Conservation (phyloP, 2,888 invertebrate genomes). For the Meghimatium bilineatum region DNA sequence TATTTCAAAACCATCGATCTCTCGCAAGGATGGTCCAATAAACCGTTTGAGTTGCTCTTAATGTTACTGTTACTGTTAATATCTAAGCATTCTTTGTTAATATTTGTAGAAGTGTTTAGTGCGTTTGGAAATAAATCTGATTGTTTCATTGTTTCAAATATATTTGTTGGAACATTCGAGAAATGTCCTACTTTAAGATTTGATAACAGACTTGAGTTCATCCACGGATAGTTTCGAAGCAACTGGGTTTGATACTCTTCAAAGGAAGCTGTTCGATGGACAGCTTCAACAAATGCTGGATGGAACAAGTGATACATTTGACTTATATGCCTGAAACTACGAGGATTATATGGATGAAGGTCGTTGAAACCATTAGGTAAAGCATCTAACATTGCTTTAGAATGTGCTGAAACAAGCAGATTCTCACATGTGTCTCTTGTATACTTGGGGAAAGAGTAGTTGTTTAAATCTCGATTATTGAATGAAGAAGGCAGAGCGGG, state of each 20-base stretch:
- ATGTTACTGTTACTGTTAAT: conserved; percentile 31
- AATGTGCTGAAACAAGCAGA: conserved; percentile 24
- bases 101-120: conserved; percentile 6
- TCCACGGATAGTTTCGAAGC: conserved; percentile 57
- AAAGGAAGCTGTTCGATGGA: conserved; percentile 36
- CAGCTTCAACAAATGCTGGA: conserved; percentile 67
- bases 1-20: not conserved
- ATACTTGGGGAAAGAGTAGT: conserved; percentile 6
- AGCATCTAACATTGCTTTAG: not conserved
- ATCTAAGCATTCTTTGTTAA: conserved; percentile 23
- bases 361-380: not conserved
- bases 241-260: conserved; percentile 69
- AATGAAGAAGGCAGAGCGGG: not conserved
- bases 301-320: conserved; percentile 57
- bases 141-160: conserved; percentile 35
- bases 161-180: not conserved
- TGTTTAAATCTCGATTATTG: not conserved
- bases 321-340: conserved; percentile 30
- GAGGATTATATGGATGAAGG: conserved; percentile 16
- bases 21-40: not conserved
- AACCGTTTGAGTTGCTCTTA: not conserved
- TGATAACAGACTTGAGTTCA: conserved; percentile 15
- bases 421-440: conserved; percentile 11
- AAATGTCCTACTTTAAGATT: conserved; percentile 5
- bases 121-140: conserved; percentile 8